Percentiles rank a stretch among this genome's conserved stretches.
Conservation (phyloP, 2,113 vertebrate species). For the Gymnocephalus cernua region DNA sequence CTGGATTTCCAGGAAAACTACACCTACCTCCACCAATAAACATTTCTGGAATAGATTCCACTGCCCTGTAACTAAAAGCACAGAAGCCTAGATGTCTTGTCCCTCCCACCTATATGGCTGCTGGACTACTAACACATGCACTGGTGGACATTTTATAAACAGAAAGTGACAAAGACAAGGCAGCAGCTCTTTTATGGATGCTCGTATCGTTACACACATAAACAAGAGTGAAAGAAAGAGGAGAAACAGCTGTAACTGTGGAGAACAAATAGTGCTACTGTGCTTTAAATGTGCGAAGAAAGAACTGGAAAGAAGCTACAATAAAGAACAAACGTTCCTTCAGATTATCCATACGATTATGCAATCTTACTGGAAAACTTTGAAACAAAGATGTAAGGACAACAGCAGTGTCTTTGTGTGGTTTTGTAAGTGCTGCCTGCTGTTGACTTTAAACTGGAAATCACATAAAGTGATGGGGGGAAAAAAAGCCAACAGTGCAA, state of each 20-base stretch:
- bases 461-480: slow-evolving; percentile 31
- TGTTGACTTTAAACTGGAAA: slow-evolving; percentile 42
- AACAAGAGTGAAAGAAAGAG: slow-evolving; percentile 11
- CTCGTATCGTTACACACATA: slow-evolving; percentile 7
- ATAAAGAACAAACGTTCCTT: slow-evolving; percentile 5
- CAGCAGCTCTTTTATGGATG: slow-evolving; percentile 26
- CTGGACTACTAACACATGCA: slow-evolving; percentile 20
- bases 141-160: slow-evolving; percentile 38
- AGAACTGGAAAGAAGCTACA: neutral
- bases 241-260: slow-evolving; percentile 23
- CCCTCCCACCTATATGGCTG: slow-evolving; percentile 9
- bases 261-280: neutral
- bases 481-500: slow-evolving; percentile 22
- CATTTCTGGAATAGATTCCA: slow-evolving; percentile 15
- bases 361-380: slow-evolving; percentile 35
- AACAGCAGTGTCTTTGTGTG: slow-evolving; percentile 51
- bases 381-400: slow-evolving; percentile 2
- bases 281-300: slow-evolving; percentile 1
- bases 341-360: slow-evolving; percentile 19
- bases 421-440: neutral
- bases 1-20: slow-evolving; percentile 8
- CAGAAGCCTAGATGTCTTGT: slow-evolving; percentile 32
- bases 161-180: slow-evolving; percentile 35
- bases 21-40: slow-evolving; percentile 22
- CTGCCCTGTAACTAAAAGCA: neutral